phyloP scores from a whole-genome alignment of 2,797 vertebrate genomes.

The Poecile montanus region DNA sequence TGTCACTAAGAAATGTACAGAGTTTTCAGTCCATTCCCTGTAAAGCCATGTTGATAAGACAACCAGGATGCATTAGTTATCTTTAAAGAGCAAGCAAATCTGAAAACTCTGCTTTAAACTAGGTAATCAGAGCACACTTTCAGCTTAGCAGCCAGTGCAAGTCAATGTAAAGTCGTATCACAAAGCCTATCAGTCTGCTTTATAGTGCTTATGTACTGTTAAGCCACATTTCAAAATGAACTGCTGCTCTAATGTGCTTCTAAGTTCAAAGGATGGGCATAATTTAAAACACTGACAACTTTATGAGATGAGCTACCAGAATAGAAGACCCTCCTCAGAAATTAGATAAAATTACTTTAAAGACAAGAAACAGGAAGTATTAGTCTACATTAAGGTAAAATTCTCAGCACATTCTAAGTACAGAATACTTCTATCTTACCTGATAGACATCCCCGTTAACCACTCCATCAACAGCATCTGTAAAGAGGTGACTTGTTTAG shows the following conservation, averaged over 20 bases:
- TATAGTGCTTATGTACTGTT: background rate
- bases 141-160: background rate
- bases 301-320: background rate
- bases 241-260: background rate
- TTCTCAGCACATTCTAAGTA: background rate
- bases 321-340: background rate
- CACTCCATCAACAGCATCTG: constrained; percentile 82
- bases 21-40: background rate
- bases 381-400: background rate
- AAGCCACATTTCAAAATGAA: background rate
- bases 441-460: constrained; percentile 89
- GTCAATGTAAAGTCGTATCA: background rate
- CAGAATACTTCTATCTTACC: constrained; percentile 77
- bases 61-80: background rate
- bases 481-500: constrained; percentile 58
- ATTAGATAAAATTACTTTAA: background rate
- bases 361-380: background rate
- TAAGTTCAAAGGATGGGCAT: background rate
- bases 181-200: background rate
- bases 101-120: background rate
- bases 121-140: background rate
- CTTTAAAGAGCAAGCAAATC: background rate
- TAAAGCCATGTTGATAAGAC: background rate
- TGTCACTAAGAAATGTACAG: background rate
- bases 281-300: background rate